Evolutionary conservation across 1,140 invertebrate genomes (phyloP).

Genomic region (Zaprionus ornatus): DNA sequence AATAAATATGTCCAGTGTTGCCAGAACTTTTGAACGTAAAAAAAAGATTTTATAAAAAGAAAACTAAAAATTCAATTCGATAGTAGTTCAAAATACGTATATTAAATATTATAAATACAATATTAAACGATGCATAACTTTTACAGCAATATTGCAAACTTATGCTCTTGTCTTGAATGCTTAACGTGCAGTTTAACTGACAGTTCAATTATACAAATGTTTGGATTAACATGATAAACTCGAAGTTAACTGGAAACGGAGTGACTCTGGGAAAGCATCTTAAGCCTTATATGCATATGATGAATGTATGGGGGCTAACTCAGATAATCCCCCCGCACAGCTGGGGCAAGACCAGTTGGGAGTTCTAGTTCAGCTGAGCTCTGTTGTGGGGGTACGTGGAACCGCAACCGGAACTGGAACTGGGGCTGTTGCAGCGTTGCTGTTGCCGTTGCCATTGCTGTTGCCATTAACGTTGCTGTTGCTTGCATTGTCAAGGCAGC

Average conservation of each 20-base stretch:
- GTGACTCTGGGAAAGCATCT: neutral
- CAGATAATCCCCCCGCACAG: neutral
- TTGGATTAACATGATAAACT: neutral
- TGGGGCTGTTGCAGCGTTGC: neutral
- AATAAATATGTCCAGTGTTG: no score
- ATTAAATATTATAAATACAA: constrained; percentile 4
- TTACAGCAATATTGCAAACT: neutral
- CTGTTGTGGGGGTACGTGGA: neutral
- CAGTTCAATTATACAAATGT: neutral
- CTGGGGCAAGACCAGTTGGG: neutral
- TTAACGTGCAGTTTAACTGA: neutral
- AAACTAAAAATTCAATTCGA: no score
- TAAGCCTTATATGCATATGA: neutral
- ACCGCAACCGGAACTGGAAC: neutral
- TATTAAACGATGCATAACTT: neutral
- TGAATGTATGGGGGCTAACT: neutral
- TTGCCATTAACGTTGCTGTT: neutral
- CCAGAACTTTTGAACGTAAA: no score
- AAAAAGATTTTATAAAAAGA: no score
- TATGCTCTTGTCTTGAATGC: neutral
- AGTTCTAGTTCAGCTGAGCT: neutral
- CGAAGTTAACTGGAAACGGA: neutral
- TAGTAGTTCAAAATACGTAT: neutral
- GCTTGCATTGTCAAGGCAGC: constrained; percentile 63
- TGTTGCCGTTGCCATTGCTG: neutral